Evolutionary conservation across 2,888 invertebrate species (phyloP).

Genomic region (Lordiphosa fenestrarum): DNA sequence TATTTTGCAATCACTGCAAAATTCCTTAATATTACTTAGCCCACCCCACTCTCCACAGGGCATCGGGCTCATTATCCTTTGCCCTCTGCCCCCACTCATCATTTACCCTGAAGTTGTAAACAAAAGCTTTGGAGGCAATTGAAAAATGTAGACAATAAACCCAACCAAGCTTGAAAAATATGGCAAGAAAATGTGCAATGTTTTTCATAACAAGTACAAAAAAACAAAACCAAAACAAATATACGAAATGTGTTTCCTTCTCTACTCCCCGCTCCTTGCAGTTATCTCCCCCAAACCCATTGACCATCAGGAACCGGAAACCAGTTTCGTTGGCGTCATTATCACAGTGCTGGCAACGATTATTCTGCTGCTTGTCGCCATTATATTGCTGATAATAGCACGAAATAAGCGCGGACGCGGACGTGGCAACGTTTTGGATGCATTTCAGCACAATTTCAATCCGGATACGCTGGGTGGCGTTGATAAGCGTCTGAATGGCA

Average conservation of each 20-base stretch:
- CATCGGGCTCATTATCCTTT: conserved; percentile 8
- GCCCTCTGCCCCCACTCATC: conserved; percentile 7
- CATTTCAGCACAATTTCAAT: conserved; percentile 80
- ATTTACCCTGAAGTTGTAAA: conserved; percentile 32
- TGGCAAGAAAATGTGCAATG: not conserved
- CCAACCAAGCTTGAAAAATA: conserved; percentile 3
- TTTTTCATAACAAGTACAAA: too few relatives aligned
- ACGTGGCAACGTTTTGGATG: conserved; percentile 80
- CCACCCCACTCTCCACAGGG: not conserved
- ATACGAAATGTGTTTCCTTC: conserved; percentile 12
- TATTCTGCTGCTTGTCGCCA: conserved; percentile 85
- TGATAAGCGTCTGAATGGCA: conserved; percentile 81
- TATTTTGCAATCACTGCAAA: not conserved
- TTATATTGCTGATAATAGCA: conserved; percentile 86
- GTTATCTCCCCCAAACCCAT: conserved; percentile 82
- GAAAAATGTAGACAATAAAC: conserved; percentile 36
- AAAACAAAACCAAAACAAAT: not conserved
- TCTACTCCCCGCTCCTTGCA: conserved; percentile 31
- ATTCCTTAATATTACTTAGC: conserved; percentile 1
- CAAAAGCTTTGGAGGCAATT: conserved; percentile 36
- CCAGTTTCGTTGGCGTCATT: conserved; percentile 84
- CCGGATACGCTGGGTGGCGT: conserved; percentile 80
- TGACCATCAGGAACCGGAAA: conserved; percentile 82
- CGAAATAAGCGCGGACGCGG: conserved; percentile 82
- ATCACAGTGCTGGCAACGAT: conserved; percentile 87